Evolutionary conservation across 2,888 invertebrate genomes (phyloP).

Genomic region (Agonopterix subpropinquella): DNA sequence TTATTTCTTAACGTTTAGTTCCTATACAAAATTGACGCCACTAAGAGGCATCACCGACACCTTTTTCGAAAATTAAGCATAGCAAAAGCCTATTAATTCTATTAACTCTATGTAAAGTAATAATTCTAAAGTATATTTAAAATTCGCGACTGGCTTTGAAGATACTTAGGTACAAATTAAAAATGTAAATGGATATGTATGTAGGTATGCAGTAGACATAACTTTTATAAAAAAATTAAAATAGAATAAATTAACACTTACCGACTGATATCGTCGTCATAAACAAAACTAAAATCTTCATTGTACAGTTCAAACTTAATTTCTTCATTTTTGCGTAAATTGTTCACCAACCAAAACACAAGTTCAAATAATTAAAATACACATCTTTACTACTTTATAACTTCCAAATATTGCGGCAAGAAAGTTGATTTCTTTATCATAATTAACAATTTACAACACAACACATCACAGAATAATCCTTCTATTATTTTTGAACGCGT

Average conservation of each 20-base stretch:
- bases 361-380: conserved; percentile 13
- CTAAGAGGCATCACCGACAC: too few species aligned
- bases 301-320: conserved; percentile 40
- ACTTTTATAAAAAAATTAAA: neutral
- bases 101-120: too few species aligned
- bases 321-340: conserved; percentile 44
- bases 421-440: conserved; percentile 23
- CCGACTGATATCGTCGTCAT: conserved; percentile 37
- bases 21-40: too few species aligned
- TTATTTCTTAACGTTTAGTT: too few species aligned
- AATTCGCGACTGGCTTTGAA: too few species aligned
- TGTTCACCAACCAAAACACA: conserved; percentile 31
- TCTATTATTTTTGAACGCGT: neutral
- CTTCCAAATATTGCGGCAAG: conserved; percentile 20
- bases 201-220: neutral
- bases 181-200: neutral
- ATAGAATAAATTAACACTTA: conserved; percentile 30
- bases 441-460: conserved; percentile 18
- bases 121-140: too few species aligned
- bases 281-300: conserved; percentile 43
- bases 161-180: too few species aligned
- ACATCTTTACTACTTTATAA: conserved; percentile 14
- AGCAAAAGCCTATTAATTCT: too few species aligned
- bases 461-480: conserved; percentile 1
- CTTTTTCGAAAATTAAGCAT: too few species aligned